Conservation (phyloP, 2,888 invertebrate species). For the Aethes cnicana region DNA sequence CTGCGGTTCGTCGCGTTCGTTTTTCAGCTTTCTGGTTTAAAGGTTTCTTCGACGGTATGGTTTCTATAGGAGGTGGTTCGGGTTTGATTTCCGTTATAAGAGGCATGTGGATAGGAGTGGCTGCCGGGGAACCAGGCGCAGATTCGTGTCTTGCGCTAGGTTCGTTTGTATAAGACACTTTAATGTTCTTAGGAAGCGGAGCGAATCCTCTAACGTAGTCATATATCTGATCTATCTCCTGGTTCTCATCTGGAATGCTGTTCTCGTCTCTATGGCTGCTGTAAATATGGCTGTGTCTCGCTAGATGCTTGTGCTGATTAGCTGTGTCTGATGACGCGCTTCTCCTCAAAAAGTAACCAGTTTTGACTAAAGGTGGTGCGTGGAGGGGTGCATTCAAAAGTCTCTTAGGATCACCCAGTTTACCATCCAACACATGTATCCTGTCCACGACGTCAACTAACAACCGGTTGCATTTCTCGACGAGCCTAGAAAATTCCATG, state of each 20-base stretch:
- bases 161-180: slow-evolving; percentile 84
- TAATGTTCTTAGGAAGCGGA: slow-evolving; percentile 91
- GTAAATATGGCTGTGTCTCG: slow-evolving; percentile 78
- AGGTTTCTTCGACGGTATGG: slow-evolving; percentile 92
- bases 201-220: slow-evolving; percentile 97
- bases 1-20: slow-evolving; percentile 86
- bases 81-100: slow-evolving; percentile 86
- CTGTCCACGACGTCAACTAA: slow-evolving; percentile 90
- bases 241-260: slow-evolving; percentile 91
- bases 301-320: slow-evolving; percentile 79
- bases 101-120: slow-evolving; percentile 80
- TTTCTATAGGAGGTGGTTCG: slow-evolving; percentile 95
- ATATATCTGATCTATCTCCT: slow-evolving; percentile 98
- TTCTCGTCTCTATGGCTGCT: slow-evolving; percentile 85
- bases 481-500: slow-evolving; percentile 89
- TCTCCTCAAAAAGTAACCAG: slow-evolving; percentile 87
- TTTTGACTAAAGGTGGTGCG: slow-evolving; percentile 77
- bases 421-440: slow-evolving; percentile 90
- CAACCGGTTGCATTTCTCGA: slow-evolving; percentile 89
- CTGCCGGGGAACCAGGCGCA: slow-evolving; percentile 80
- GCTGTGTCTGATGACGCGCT: slow-evolving; percentile 90
- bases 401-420: slow-evolving; percentile 86
- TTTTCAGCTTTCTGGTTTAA: slow-evolving; percentile 86
- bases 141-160: slow-evolving; percentile 74
- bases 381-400: slow-evolving; percentile 69